Evolutionary conservation across 2,113 vertebrate species (phyloP).

Genomic region (Triplophysa tibetana): DNA sequence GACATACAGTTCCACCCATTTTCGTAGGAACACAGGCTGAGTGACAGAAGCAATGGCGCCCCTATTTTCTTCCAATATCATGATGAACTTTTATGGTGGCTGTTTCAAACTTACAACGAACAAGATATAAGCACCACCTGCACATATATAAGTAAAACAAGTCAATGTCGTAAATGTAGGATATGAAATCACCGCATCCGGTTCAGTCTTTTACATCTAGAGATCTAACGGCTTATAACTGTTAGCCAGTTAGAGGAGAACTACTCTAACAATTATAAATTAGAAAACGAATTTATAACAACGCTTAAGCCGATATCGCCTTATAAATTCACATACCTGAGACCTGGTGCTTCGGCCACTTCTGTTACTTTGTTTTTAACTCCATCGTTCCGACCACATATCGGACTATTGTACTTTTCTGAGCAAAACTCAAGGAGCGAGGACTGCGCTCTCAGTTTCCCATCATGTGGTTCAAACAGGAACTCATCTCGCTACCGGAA

Average conservation of each 20-base stretch:
- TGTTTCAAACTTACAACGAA: not conserved
- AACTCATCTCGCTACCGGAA: constrained; percentile 43
- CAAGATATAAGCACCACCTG: not conserved
- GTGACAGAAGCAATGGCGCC: constrained; percentile 38
- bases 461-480: constrained; percentile 45
- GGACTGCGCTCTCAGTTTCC: constrained; percentile 52
- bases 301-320: not conserved
- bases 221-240: constrained; percentile 33
- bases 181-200: not conserved
- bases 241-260: constrained; percentile 45
- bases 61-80: constrained; percentile 2
- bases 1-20: not conserved
- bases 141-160: not conserved
- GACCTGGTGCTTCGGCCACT: not conserved
- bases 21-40: constrained; percentile 33
- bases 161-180: not conserved
- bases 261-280: constrained; percentile 11
- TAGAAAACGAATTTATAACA: constrained; percentile 8
- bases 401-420: constrained; percentile 32
- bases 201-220: not conserved
- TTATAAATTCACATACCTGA: constrained; percentile 56
- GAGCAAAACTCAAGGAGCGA: constrained; percentile 37
- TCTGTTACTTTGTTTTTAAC: constrained; percentile 40
- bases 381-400: constrained; percentile 45
- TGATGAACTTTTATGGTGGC: not conserved